Base-by-base conservation (phyloP, 2,113 vertebrate genomes). In the Diphyllodes magnificus region DNA sequence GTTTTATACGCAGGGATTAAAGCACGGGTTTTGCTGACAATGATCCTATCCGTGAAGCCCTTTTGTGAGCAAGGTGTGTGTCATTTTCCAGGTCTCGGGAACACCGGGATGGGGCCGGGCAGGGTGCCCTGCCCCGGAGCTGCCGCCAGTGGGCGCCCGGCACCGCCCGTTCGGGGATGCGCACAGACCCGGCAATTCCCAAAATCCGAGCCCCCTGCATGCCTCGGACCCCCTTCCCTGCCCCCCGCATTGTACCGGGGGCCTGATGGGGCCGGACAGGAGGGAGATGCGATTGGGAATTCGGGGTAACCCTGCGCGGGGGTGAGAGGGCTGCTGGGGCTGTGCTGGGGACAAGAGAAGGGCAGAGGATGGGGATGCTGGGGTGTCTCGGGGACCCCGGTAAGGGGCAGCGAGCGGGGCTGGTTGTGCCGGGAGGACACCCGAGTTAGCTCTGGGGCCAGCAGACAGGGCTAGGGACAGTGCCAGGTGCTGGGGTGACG, bases 1-100 rank as follows among this genome's bases (percentile, higher is more conserved):
- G 1, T 50, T 96, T 96, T 93, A 28, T 88, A 60, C 0, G 1
- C 53, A 50, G 42, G 17, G 83, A 96, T 95, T 96, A 97, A 96
- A 97, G 69, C 54, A 69, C 47, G 30, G 11, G 16, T 83, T 92
- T 63, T 54, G 28, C 61, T 56, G 88, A 39, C 68, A 12, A 2
- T 7, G 37, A 33, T 51, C 25, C 63, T 42, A 2, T 31, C 69
- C 3, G 0, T 5, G 20, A 51, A 22, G 57, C 40, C 70, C 6
- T 1, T 80, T 82, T 78, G 39, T 30, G 30, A 60, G 42, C 66
- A 7, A 15, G 85, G 9, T 51, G 30, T 51, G 30, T 19, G 27
- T 40, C 49, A 2, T 68, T 73, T 80, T 35, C 57, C 33, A 3
- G 7, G 33, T 73, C 47, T 66, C 20, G 8, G 25, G 27, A 76